Percentiles rank a stretch among this genome's conserved stretches.
phyloP scores from a whole-genome alignment of 1,140 invertebrate species.

The Conus ventricosus region DNA sequence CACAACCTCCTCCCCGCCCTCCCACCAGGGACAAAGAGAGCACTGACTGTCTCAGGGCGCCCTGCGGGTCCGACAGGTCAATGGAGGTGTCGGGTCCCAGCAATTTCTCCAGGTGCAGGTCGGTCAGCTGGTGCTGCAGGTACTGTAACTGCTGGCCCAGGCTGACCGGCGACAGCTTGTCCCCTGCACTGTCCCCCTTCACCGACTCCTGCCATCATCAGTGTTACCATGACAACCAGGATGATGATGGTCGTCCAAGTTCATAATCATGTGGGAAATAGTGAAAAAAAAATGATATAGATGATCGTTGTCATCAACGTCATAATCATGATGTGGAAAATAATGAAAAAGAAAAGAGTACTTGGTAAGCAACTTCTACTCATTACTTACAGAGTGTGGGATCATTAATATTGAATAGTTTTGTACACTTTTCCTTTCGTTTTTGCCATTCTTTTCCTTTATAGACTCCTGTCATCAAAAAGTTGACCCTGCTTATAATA shows the following conservation, averaged over 20 bases:
- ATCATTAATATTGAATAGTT: no score
- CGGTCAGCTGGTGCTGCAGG: slow-evolving; percentile 78
- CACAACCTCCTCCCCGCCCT: no score
- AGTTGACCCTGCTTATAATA: no score
- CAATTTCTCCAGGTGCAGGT: slow-evolving; percentile 79
- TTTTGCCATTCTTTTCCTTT: no score
- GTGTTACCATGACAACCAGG: background rate
- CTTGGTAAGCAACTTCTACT: no score
- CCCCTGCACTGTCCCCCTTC: slow-evolving; percentile 64
- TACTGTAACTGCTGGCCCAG: slow-evolving; percentile 77
- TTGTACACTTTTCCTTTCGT: no score
- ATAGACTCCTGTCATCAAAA: no score
- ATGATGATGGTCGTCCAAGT: background rate
- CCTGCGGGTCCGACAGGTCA: slow-evolving; percentile 79
- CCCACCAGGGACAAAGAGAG: no score
- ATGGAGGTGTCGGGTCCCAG: slow-evolving; percentile 78
- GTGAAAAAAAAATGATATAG: background rate
- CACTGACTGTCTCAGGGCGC: slow-evolving; percentile 78
- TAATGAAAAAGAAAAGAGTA: no score
- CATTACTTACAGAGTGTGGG: no score
- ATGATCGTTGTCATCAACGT: background rate
- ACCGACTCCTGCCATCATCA: slow-evolving; percentile 64
- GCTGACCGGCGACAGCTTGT: slow-evolving; percentile 74
- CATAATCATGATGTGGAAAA: no score
- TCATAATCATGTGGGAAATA: background rate